A percentile compares a stretch with the other conserved stretches of the same genome.
Conservation (phyloP, 1,140 invertebrate species). For the Drosophila kohkoa region DNA sequence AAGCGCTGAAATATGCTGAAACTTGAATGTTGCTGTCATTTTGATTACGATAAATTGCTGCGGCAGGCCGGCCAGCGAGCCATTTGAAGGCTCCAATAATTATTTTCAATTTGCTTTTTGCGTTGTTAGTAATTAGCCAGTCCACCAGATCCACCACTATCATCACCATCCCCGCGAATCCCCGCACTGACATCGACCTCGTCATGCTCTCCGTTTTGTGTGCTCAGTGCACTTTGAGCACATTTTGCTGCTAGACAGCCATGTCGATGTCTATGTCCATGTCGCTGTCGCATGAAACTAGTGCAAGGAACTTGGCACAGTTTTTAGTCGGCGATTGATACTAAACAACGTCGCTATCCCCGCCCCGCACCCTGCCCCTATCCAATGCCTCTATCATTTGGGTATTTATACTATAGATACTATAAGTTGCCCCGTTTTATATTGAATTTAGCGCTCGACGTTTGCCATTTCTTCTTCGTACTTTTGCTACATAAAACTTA, state of each 20-base stretch:
- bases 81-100: conserved; percentile 67
- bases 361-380: background rate
- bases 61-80: conserved; percentile 24
- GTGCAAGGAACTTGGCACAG: conserved; percentile 81
- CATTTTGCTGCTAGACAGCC: conserved; percentile 50
- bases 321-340: conserved; percentile 62
- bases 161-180: background rate
- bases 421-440: conserved; percentile 29
- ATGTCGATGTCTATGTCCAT: conserved; percentile 48
- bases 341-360: conserved; percentile 22
- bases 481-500: conserved; percentile 52
- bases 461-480: conserved; percentile 32
- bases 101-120: conserved; percentile 68
- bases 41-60: conserved; percentile 56
- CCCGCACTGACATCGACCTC: conserved; percentile 27
- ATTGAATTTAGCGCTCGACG: conserved; percentile 36
- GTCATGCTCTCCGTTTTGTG: conserved; percentile 9
- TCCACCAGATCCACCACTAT: conserved; percentile 18
- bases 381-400: background rate
- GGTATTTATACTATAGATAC: background rate
- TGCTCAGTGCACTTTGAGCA: conserved; percentile 47
- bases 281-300: conserved; percentile 72
- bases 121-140: conserved; percentile 77
- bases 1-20: conserved; percentile 15
- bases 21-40: conserved; percentile 25